Conservation (phyloP, 2,113 vertebrate species). For the Chaenocephalus aceratus region DNA sequence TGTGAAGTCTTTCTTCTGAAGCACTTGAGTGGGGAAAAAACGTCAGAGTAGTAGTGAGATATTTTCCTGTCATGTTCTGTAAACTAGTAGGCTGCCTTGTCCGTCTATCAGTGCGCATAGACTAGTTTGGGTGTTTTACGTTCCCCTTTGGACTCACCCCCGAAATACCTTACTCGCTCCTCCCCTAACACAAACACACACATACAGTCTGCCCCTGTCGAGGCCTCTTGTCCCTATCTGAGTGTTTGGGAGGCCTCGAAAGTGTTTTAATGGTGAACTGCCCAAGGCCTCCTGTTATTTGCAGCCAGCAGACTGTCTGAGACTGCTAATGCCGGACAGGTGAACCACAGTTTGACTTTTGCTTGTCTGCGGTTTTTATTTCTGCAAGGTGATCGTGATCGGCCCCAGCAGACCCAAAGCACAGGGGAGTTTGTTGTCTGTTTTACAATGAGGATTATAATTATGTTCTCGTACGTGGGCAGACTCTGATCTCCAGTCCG, state of each 20-base stretch:
- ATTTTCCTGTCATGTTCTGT: slow-evolving; percentile 66
- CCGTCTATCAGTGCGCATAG: slow-evolving; percentile 62
- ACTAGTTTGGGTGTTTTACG: slow-evolving; percentile 61
- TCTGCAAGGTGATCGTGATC: slow-evolving; percentile 30
- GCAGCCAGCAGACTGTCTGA: slow-evolving; percentile 39
- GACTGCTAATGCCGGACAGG: slow-evolving; percentile 35
- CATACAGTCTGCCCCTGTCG: slow-evolving; percentile 37
- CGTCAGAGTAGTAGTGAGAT: slow-evolving; percentile 58
- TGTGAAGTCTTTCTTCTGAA: slow-evolving; percentile 76
- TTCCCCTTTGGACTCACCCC: slow-evolving; percentile 35
- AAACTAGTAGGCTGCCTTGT: slow-evolving; percentile 72
- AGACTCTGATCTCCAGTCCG: slow-evolving; percentile 26
- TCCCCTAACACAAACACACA: background rate
- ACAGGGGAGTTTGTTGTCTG: slow-evolving; percentile 39
- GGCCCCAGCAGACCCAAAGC: slow-evolving; percentile 17
- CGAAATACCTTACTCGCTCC: slow-evolving; percentile 11
- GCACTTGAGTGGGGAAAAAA: slow-evolving; percentile 54
- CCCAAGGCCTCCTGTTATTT: slow-evolving; percentile 61
- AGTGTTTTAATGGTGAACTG: slow-evolving; percentile 62
- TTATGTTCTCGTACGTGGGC: slow-evolving; percentile 24
- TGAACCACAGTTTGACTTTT: slow-evolving; percentile 34
- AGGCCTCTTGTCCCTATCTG: slow-evolving; percentile 74
- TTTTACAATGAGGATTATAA: slow-evolving; percentile 35
- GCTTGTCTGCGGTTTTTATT: slow-evolving; percentile 36
- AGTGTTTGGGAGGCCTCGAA: slow-evolving; percentile 62